A percentile compares a stretch with the other conserved stretches of the same genome.
phyloP scores from a whole-genome alignment of 2,797 vertebrate species.

The Periophthalmus magnuspinnatus region DNA sequence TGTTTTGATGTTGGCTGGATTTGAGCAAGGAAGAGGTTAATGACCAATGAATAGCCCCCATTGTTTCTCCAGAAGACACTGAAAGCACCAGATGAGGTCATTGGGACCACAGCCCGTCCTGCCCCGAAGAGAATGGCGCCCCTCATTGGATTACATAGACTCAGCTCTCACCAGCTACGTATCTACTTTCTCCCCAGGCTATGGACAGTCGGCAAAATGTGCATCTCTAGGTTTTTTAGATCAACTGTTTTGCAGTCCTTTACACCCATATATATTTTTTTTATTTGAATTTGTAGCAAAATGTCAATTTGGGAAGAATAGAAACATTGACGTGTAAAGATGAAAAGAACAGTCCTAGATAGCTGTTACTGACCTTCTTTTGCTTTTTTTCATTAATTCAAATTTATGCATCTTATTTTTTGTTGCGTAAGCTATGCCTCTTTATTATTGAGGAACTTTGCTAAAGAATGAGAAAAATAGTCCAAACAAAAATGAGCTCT shows the following conservation, averaged over 20 bases:
- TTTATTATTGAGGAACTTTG: not conserved
- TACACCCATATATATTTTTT: not conserved
- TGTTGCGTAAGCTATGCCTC: not conserved
- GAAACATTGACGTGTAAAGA: no score
- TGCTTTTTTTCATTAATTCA: not conserved
- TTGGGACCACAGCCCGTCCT: constrained; percentile 55
- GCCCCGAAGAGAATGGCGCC: constrained; percentile 63
- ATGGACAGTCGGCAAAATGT: not conserved
- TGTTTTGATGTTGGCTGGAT: constrained; percentile 27
- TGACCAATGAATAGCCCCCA: constrained; percentile 63
- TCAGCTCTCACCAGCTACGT: constrained; percentile 41
- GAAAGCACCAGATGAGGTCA: constrained; percentile 79
- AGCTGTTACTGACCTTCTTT: not conserved
- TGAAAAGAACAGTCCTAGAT: not conserved
- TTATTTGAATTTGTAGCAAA: not conserved
- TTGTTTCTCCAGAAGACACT: constrained; percentile 72
- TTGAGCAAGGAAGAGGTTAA: constrained; percentile 52
- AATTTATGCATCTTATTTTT: no score
- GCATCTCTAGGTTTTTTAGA: not conserved
- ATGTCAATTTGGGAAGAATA: no score
- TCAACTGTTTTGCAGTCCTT: not conserved
- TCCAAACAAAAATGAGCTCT: not conserved
- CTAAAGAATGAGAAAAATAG: not conserved
- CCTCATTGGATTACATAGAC: constrained; percentile 73
- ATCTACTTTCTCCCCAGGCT: constrained; percentile 19